A percentile compares a stretch with the other conserved stretches of the same genome.
Evolutionary conservation across 2,888 invertebrate species (phyloP).

Genomic region (Dicranocentrus wangi): DNA sequence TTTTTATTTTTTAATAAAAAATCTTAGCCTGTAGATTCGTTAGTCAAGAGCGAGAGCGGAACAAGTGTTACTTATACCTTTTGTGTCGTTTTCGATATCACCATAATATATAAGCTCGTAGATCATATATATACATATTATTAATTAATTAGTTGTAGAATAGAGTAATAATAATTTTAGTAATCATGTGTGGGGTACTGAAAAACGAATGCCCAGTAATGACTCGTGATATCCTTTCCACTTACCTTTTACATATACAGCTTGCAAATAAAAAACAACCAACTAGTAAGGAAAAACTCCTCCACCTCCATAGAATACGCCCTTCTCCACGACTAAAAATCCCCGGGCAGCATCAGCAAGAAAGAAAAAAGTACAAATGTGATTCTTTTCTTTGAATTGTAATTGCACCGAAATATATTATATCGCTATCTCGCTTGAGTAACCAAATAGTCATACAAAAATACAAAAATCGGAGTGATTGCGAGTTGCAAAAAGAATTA

Average conservation of each 20-base stretch:
- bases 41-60: too few relatives aligned
- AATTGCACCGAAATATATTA: too few relatives aligned
- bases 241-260: background rate
- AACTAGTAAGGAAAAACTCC: background rate
- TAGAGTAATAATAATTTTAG: background rate
- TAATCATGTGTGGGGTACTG: conserved; percentile 45
- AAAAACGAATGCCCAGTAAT: conserved; percentile 60
- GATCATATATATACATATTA: background rate
- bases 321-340: background rate
- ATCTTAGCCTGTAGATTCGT: background rate
- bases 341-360: background rate
- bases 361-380: background rate
- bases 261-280: too few relatives aligned
- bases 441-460: too few relatives aligned
- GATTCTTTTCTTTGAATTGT: background rate
- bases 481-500: too few relatives aligned
- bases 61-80: too few relatives aligned
- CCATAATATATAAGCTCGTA: too few relatives aligned
- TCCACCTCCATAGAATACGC: too few relatives aligned
- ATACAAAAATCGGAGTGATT: too few relatives aligned
- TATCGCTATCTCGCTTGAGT: too few relatives aligned
- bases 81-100: too few relatives aligned
- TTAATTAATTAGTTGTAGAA: background rate
- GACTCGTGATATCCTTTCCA: conserved; percentile 46
- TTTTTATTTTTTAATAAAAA: background rate